phyloP scores from a whole-genome alignment of 2,797 vertebrate genomes.

The Paratrypauchen microcephalus region DNA sequence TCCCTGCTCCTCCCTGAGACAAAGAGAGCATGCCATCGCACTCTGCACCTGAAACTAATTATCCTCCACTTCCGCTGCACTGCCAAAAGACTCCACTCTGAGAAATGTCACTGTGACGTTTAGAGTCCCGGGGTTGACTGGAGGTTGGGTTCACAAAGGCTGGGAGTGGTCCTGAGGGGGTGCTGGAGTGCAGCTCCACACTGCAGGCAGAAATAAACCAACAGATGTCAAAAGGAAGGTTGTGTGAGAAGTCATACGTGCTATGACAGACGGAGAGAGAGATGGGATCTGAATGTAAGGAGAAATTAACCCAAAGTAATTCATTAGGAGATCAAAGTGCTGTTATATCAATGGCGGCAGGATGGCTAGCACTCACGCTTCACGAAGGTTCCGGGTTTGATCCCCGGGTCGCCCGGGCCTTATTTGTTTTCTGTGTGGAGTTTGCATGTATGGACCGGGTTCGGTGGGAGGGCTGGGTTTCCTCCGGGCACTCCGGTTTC shows the following conservation, averaged over 20 bases:
- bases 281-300: neutral
- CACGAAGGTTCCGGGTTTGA: too few species aligned
- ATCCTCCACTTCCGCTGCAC: constrained; percentile 44
- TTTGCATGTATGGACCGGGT: too few species aligned
- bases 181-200: constrained; percentile 6
- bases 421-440: too few species aligned
- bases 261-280: neutral
- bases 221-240: constrained; percentile 30
- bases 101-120: constrained; percentile 32
- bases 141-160: constrained; percentile 25
- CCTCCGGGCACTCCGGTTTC: too few species aligned
- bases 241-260: constrained; percentile 2
- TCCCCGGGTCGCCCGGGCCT: too few species aligned
- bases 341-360: too few species aligned
- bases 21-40: constrained; percentile 35
- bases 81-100: constrained; percentile 18
- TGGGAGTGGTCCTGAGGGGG: constrained; percentile 30
- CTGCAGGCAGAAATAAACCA: constrained; percentile 36
- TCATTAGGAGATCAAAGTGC: too few species aligned
- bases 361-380: too few species aligned
- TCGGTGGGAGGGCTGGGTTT: too few species aligned
- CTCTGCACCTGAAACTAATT: constrained; percentile 50
- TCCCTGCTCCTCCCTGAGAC: constrained; percentile 18
- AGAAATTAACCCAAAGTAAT: too few species aligned
- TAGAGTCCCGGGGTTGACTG: constrained; percentile 12